A percentile compares a stretch with the other conserved stretches of the same genome.
phyloP scores from a whole-genome alignment of 2,888 invertebrate species.

The Cephalotes varians region DNA sequence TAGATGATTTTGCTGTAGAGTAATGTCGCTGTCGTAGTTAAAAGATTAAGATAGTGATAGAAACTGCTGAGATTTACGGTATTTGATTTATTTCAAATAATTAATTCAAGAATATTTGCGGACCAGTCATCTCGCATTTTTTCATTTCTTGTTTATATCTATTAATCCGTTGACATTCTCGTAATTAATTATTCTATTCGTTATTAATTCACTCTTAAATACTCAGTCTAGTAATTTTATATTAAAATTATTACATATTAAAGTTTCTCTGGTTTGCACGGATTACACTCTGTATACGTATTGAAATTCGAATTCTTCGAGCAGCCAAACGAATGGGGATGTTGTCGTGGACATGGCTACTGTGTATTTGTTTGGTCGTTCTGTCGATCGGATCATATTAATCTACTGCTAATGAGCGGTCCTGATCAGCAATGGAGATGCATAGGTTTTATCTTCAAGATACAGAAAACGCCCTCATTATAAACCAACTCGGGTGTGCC shows the following conservation, averaged over 20 bases:
- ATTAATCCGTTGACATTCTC: conserved; percentile 9
- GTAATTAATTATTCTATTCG: neutral
- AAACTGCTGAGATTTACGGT: neutral
- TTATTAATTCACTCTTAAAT: neutral
- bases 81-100: neutral
- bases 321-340: conserved; percentile 68
- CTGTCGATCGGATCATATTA: conserved; percentile 82
- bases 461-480: conserved; percentile 74
- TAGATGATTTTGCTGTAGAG: conserved; percentile 10
- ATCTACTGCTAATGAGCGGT: conserved; percentile 83
- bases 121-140: neutral
- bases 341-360: conserved; percentile 72
- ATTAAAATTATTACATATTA: conserved; percentile 7
- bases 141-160: neutral
- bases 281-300: conserved; percentile 11
- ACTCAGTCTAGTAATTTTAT: neutral
- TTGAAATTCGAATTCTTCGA: conserved; percentile 51
- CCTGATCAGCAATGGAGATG: conserved; percentile 66
- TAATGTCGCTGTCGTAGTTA: conserved; percentile 4
- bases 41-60: conserved; percentile 27
- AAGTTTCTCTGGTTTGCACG: neutral
- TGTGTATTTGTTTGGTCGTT: conserved; percentile 79
- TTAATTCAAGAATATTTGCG: neutral
- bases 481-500: conserved; percentile 64
- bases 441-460: conserved; percentile 66